phyloP scores from a whole-genome alignment of 2,888 invertebrate genomes.

The Lithodes maja region DNA sequence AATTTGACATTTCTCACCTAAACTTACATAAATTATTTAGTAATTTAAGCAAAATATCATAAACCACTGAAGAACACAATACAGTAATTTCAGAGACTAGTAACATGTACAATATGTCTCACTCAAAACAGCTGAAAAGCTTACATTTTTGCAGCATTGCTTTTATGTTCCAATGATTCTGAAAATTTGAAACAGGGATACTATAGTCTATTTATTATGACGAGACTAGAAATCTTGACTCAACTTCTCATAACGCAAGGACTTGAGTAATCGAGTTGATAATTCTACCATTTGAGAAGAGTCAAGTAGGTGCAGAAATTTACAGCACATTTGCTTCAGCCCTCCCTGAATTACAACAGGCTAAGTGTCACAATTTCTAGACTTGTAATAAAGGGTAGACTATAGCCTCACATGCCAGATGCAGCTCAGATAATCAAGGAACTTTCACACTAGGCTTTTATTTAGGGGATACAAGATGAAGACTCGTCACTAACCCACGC shows the following conservation, averaged over 20 bases:
- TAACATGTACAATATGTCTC: slow-evolving; percentile 57
- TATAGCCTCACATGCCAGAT: slow-evolving; percentile 40
- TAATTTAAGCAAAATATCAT: slow-evolving; percentile 49
- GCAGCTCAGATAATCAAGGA: slow-evolving; percentile 42
- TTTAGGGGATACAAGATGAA: too few relatives aligned
- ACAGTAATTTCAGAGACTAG: slow-evolving; percentile 62
- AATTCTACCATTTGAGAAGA: too few relatives aligned
- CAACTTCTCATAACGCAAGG: neutral
- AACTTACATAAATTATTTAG: slow-evolving; percentile 53
- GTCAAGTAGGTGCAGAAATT: too few relatives aligned
- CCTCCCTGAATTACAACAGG: too few relatives aligned
- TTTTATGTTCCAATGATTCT: slow-evolving; percentile 15
- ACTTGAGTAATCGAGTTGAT: too few relatives aligned
- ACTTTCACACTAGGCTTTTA: too few relatives aligned
- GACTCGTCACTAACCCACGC: too few relatives aligned
- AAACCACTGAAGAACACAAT: slow-evolving; percentile 60
- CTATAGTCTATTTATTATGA: neutral
- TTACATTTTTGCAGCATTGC: slow-evolving; percentile 44
- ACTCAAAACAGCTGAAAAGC: slow-evolving; percentile 54
- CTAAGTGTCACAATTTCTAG: too few relatives aligned
- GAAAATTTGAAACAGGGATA: slow-evolving; percentile 32
- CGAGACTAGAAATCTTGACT: too few relatives aligned
- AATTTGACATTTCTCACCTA: slow-evolving; percentile 49
- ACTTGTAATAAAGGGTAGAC: too few relatives aligned
- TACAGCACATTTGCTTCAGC: too few relatives aligned